Evolutionary conservation across 2,113 vertebrate genomes (phyloP).

Genomic region (Ursus arctos): DNA sequence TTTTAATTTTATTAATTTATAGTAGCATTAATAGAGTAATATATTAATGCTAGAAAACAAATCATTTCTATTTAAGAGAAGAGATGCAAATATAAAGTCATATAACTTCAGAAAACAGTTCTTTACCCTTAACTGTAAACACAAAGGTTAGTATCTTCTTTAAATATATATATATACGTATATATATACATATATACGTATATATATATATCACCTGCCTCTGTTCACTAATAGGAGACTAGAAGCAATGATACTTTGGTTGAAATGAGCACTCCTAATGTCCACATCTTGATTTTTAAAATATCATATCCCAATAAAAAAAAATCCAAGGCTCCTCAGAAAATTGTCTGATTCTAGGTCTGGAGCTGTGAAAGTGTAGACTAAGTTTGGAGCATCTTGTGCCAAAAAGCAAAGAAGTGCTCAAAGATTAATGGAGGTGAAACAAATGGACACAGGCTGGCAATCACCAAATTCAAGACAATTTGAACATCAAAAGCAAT

Average conservation of each 20-base stretch:
- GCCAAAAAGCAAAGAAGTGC: background rate
- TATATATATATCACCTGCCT: background rate
- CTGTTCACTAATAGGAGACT: background rate
- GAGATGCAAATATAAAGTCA: background rate
- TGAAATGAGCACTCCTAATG: background rate
- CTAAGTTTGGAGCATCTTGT: background rate
- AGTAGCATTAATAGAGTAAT: background rate
- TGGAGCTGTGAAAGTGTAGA: background rate
- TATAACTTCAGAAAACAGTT: background rate
- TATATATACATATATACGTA: too few relatives aligned
- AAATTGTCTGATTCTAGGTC: background rate
- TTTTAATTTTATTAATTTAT: background rate
- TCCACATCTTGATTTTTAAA: background rate
- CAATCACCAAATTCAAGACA: background rate
- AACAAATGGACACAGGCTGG: background rate
- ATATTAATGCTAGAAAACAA: background rate
- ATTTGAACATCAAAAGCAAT: background rate
- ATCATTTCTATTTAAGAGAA: background rate
- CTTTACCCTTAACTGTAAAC: background rate
- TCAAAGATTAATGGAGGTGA: background rate
- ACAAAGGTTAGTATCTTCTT: background rate
- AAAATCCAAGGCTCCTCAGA: background rate
- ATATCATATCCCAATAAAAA: background rate
- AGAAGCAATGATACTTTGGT: background rate
- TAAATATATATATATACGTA: background rate